Base-by-base conservation (phyloP, 1,140 invertebrate species). In the Caenorhabditis tropicalis region DNA sequence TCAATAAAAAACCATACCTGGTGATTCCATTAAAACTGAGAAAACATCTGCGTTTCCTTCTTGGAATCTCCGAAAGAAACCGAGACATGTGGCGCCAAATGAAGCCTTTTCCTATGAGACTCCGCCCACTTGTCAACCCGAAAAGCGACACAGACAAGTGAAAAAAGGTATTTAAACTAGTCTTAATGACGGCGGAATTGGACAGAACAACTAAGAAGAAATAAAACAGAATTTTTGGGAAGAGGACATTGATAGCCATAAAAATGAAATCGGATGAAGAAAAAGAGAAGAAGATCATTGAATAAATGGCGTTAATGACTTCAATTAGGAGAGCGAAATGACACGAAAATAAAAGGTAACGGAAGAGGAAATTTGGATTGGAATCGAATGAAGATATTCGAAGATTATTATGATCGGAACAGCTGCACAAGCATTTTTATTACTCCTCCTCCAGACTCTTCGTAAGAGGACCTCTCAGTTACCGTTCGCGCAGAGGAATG, bases 21-120 rank as follows among this genome's bases (percentile, higher is more conserved):
- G 5, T 43, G 39, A 43, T 43, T 12, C 39, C 12, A 43, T 43
- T 43, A 43, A 43, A 43, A 43, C 39, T 43, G 39, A 5, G 39
- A 43, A 43, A 43, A 43, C 39, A 43, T 43, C 39, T 43, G 39
- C 39, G 39, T 19, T 31, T 65, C 2, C 2, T 65, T 10, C 2
- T 15, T 31, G 58, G 58, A 9, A 65, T 27, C 9, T 65, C 16
- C 5, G 3, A 15, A 65, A 27, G 58, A 29, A 29, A 19, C 60
- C 60, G 65, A 43, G 33, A 74, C 65, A 74, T 74, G 65, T 74
- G 65, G 65, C 65, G 65, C 65, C 65, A 74, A 74, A 74, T 24
- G 65, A 74, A 74, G 65, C 65, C 65, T 31, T 21, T 2, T 9
- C 10, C 29, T 10, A 24, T 43, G 7, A 43, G n/a, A 43, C 33